These are phyloP conservation scores for Coreius guichenoti DNA, from an alignment of 2,797 vertebrate species.

Conservation along the genomic window DNA sequence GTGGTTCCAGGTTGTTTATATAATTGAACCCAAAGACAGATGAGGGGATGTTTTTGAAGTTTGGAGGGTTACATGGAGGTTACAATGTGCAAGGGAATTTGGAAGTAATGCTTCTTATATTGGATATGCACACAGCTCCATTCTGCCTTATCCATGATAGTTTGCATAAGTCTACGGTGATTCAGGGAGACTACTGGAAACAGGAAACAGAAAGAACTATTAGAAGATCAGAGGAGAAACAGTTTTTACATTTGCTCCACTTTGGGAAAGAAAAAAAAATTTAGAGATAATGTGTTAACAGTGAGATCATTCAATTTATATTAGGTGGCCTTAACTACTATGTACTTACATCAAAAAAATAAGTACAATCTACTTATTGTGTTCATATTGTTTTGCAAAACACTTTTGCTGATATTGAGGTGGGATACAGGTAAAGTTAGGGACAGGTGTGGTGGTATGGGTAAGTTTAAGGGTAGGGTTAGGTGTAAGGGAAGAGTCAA, in stretches of 20 bases:
- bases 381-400: no score
- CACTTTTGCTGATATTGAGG: no score
- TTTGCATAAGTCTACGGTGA: constrained; percentile 21
- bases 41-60: constrained; percentile 39
- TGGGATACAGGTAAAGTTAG: no score
- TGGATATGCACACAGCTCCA: constrained; percentile 73
- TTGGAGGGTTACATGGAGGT: constrained; percentile 76
- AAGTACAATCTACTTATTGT: no score
- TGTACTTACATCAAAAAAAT: no score
- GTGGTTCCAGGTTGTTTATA: constrained; percentile 7
- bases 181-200: constrained; percentile 19
- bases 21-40: constrained; percentile 15
- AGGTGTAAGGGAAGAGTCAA: no score
- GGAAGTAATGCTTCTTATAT: constrained; percentile 81
- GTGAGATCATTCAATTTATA: background rate
- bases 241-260: constrained; percentile 5
- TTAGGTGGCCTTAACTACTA: no score
- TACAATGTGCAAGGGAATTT: constrained; percentile 78
- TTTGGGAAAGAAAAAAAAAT: background rate
- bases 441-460: no score
- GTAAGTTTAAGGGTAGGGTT: no score
- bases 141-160: constrained; percentile 58
- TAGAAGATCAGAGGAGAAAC: constrained; percentile 18
- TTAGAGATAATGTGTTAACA: background rate
- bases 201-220: constrained; percentile 15